These are phyloP conservation scores for Ptychadena robeensis DNA, from an alignment of 2,797 vertebrate genomes.

Conservation along the genomic window DNA sequence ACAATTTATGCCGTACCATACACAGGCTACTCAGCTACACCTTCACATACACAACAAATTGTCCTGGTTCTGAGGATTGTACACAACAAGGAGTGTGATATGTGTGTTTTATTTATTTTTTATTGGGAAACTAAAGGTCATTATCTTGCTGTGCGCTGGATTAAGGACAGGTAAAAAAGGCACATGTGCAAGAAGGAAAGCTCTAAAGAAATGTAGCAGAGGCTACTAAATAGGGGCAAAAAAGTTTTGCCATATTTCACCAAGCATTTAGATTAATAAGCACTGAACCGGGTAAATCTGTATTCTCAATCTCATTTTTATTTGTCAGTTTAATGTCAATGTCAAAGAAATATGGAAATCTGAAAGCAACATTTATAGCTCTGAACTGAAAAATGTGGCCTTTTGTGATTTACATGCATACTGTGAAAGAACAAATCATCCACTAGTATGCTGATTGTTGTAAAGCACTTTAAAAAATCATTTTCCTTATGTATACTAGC, in stretches of 20 bases:
- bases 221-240: neutral
- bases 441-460: constrained; percentile 46
- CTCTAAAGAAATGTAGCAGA: no score
- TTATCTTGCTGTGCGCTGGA: no score
- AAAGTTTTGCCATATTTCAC: neutral
- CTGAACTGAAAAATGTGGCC: neutral
- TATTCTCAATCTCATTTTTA: neutral
- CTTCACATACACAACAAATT: no score
- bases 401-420: neutral
- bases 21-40: no score
- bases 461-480: constrained; percentile 55
- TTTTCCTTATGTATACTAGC: constrained; percentile 54
- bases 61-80: no score
- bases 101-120: no score
- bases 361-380: neutral
- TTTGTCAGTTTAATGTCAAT: neutral
- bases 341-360: neutral
- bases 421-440: constrained; percentile 33
- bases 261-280: neutral
- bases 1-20: no score
- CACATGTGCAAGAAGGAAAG: no score
- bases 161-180: no score
- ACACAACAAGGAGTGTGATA: no score
- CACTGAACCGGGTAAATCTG: neutral
- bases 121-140: no score